Evolutionary conservation across 1,140 invertebrate species (phyloP).

Genomic region (Pantala flavescens): DNA sequence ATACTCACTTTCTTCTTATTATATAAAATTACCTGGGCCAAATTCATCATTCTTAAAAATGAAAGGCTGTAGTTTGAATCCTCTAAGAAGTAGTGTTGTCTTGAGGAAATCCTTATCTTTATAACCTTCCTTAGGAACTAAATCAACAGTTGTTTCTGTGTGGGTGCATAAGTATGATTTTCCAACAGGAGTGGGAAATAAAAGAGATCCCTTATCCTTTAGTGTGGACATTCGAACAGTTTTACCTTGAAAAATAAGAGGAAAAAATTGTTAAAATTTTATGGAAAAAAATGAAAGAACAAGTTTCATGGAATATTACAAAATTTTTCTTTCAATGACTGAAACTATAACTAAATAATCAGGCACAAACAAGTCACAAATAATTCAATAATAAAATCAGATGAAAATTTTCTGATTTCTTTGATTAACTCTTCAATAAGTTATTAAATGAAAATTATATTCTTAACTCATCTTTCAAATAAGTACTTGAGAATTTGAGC

Average conservation of each 20-base stretch:
- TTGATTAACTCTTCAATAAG: too few species aligned
- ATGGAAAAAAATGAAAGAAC: too few species aligned
- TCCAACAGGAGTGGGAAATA: conserved; percentile 75
- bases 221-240: conserved; percentile 46
- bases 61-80: conserved; percentile 50
- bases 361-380: too few species aligned
- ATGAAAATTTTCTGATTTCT: too few species aligned
- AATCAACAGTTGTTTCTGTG: conserved; percentile 48
- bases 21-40: conserved; percentile 36
- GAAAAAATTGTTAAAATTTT: background rate
- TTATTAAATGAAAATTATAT: too few species aligned
- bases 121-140: conserved; percentile 26
- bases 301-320: too few species aligned
- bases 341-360: too few species aligned
- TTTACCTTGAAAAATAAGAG: conserved; percentile 29
- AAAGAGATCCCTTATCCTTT: conserved; percentile 43
- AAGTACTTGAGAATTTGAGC: too few species aligned
- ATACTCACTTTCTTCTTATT: too few species aligned
- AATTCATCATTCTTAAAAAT: conserved; percentile 53
- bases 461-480: too few species aligned
- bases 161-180: conserved; percentile 63
- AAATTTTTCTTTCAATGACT: too few species aligned
- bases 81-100: conserved; percentile 34
- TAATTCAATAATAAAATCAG: too few species aligned
- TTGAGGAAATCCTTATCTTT: conserved; percentile 24